A percentile compares a stretch with the other conserved stretches of the same genome.
These are phyloP conservation scores for Daboia siamensis DNA, from an alignment of 2,113 vertebrate genomes.

Conservation along the genomic window DNA sequence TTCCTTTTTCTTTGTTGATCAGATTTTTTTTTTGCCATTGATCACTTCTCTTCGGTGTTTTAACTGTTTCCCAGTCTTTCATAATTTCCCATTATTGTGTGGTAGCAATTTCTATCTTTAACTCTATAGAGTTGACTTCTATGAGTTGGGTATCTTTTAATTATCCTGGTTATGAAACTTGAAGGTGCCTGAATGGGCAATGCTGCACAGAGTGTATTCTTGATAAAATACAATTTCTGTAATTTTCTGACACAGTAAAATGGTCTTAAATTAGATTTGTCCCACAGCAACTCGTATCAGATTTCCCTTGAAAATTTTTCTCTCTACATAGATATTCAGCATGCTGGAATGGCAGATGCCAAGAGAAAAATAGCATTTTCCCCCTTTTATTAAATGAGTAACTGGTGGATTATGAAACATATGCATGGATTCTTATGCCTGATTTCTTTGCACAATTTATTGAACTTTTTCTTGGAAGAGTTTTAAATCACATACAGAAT, in stretches of 20 bases:
- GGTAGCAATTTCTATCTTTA: neutral
- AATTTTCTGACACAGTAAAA: neutral
- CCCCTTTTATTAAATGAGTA: neutral
- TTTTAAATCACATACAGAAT: neutral
- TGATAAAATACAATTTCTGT: neutral
- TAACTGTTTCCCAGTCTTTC: neutral
- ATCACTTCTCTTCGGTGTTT: neutral
- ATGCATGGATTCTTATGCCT: neutral
- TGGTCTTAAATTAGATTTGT: neutral
- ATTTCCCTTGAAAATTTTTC: neutral
- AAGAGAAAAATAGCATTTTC: neutral
- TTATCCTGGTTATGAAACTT: neutral
- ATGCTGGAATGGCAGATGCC: neutral
- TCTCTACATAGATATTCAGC: neutral
- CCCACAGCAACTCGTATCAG: neutral
- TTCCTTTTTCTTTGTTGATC: neutral
- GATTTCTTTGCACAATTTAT: neutral
- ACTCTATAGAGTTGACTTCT: neutral
- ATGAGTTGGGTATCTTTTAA: neutral
- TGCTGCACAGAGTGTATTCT: neutral
- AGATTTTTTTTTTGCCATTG: neutral
- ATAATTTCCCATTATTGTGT: neutral
- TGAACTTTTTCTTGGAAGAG: neutral
- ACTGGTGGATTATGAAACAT: neutral
- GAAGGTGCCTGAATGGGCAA: neutral